These are phyloP conservation scores for Penaeus japonicus DNA, from an alignment of 1,140 invertebrate genomes.

Conservation along the genomic window DNA sequence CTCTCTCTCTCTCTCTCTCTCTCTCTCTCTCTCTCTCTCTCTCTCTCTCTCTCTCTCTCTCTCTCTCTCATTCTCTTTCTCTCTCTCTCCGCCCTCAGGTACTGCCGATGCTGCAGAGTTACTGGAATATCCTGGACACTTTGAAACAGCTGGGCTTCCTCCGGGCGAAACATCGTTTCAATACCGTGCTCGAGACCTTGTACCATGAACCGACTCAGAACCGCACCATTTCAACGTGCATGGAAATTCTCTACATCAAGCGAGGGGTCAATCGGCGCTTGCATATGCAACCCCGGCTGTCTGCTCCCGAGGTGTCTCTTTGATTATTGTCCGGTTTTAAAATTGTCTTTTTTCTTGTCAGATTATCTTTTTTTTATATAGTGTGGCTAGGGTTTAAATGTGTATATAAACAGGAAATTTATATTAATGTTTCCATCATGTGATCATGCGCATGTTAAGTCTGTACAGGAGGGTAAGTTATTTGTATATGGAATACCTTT, in stretches of 20 bases:
- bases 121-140: not conserved
- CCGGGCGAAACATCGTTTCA: conserved; percentile 6
- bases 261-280: not conserved
- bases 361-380: too few species aligned
- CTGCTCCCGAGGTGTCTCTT: not conserved
- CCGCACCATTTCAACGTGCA: conserved; percentile 14
- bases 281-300: not conserved
- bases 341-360: not conserved
- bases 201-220: conserved; percentile 7
- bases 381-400: too few species aligned
- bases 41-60: too few species aligned
- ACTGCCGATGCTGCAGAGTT: not conserved
- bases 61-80: too few species aligned
- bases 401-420: too few species aligned
- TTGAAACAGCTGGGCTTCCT: conserved; percentile 15
- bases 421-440: too few species aligned
- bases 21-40: too few species aligned
- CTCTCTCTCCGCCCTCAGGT: not conserved
- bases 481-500: too few species aligned
- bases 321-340: not conserved
- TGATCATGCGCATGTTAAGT: too few species aligned
- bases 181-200: not conserved
- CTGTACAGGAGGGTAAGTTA: too few species aligned
- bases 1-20: too few species aligned
- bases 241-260: conserved; percentile 22